These are phyloP conservation scores for Ochotona princeps DNA, from an alignment of 2,113 vertebrate species.

Conservation along the genomic window DNA sequence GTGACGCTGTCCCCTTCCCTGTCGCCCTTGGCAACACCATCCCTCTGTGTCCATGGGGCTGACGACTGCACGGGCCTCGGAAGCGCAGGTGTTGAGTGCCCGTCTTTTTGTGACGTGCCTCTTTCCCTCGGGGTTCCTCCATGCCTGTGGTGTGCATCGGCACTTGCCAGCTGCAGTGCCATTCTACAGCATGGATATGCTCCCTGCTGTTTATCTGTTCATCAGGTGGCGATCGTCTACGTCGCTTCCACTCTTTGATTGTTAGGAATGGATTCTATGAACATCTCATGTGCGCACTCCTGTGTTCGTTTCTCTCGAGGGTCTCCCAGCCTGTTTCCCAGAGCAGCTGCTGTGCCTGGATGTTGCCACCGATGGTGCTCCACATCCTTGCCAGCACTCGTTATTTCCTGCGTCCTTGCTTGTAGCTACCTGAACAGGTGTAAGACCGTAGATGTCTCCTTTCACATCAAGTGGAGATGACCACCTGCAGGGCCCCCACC, in stretches of 20 bases:
- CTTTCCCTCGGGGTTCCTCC: neutral
- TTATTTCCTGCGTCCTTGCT: neutral
- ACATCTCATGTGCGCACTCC: neutral
- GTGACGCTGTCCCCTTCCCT: neutral
- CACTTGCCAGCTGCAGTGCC: neutral
- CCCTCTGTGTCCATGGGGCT: neutral
- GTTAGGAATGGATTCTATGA: neutral
- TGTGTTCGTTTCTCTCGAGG: neutral
- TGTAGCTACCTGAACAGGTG: neutral
- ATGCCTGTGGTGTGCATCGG: neutral
- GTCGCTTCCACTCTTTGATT: neutral
- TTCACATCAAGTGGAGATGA: no score
- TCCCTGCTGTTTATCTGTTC: neutral
- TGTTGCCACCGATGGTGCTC: neutral
- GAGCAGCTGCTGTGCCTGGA: neutral
- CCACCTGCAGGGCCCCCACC: no score
- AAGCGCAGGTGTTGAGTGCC: neutral
- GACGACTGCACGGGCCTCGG: neutral
- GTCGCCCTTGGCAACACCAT: neutral
- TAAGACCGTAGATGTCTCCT: no score
- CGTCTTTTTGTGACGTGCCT: neutral
- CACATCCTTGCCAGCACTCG: neutral
- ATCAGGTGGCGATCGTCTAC: neutral
- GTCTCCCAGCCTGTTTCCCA: neutral
- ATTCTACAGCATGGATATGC: neutral